Evolutionary conservation across 2,888 invertebrate species (phyloP).

Genomic region (Neelides folsomi): DNA sequence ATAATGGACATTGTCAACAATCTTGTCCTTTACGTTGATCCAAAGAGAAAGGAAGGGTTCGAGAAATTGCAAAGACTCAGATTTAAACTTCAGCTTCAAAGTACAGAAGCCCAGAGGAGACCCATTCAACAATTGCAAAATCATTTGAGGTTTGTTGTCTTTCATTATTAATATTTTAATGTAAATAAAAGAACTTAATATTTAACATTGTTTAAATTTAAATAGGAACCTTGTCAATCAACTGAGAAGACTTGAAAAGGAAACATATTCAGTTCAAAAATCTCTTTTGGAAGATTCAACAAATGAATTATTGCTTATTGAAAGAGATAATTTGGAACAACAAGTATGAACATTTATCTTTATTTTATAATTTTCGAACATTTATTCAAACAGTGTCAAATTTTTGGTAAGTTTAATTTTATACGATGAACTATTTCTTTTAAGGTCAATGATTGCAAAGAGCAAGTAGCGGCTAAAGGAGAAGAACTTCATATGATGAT

Average conservation of each 20-base stretch:
- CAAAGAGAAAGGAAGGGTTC: constrained; percentile 77
- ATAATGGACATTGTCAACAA: constrained; percentile 96
- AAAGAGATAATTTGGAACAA: constrained; percentile 57
- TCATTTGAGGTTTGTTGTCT: constrained; percentile 42
- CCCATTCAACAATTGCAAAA: constrained; percentile 87
- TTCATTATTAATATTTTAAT: neutral
- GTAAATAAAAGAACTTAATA: neutral
- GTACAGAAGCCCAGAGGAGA: constrained; percentile 77
- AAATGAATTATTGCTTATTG: constrained; percentile 44
- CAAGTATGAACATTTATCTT: constrained; percentile 41
- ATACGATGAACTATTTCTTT: too few species aligned
- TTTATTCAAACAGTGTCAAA: neutral
- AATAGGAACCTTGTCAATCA: constrained; percentile 53
- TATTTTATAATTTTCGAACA: neutral
- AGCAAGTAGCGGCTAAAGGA: constrained; percentile 68
- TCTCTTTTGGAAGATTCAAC: constrained; percentile 53
- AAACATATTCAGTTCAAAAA: constrained; percentile 72
- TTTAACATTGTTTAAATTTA: too few species aligned
- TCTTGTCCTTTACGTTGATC: constrained; percentile 88
- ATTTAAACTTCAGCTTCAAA: constrained; percentile 82
- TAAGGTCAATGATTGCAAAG: constrained; percentile 79
- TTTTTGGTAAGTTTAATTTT: too few species aligned
- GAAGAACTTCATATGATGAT: constrained; percentile 93
- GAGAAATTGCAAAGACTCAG: constrained; percentile 82
- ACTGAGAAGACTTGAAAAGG: constrained; percentile 72